Conservation (phyloP, 2,797 vertebrate genomes). For the Darevskia mixta region DNA sequence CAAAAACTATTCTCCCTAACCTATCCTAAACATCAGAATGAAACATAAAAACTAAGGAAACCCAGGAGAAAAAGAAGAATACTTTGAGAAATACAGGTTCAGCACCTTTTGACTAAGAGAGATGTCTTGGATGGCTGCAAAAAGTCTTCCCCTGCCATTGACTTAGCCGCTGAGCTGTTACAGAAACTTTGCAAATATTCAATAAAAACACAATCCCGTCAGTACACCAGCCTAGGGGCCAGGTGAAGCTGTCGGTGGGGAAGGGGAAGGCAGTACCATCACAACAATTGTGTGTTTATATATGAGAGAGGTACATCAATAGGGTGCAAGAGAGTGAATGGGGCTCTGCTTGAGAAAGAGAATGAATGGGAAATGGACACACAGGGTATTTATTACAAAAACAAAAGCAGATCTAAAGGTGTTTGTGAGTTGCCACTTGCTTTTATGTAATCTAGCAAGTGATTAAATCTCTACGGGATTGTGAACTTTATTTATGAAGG, state of each 20-base stretch:
- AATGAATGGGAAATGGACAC: neutral
- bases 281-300: neutral
- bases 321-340: neutral
- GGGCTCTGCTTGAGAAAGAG: neutral
- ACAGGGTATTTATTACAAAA: too few relatives aligned
- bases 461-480: too few relatives aligned
- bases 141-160: neutral
- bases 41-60: neutral
- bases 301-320: neutral
- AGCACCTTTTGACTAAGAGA: neutral
- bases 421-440: too few relatives aligned
- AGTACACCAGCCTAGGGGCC: neutral
- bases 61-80: too few relatives aligned
- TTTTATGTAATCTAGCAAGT: too few relatives aligned
- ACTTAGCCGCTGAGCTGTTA: neutral
- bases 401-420: too few relatives aligned
- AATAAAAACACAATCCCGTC: neutral
- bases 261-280: neutral
- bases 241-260: too few relatives aligned
- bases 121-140: neutral
- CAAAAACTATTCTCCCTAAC: neutral
- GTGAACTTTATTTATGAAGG: too few relatives aligned
- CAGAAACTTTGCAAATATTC: neutral
- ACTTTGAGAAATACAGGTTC: neutral
- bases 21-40: neutral